Base-by-base conservation (phyloP, 1,140 invertebrate species). In the Hesperophylax magnus region DNA sequence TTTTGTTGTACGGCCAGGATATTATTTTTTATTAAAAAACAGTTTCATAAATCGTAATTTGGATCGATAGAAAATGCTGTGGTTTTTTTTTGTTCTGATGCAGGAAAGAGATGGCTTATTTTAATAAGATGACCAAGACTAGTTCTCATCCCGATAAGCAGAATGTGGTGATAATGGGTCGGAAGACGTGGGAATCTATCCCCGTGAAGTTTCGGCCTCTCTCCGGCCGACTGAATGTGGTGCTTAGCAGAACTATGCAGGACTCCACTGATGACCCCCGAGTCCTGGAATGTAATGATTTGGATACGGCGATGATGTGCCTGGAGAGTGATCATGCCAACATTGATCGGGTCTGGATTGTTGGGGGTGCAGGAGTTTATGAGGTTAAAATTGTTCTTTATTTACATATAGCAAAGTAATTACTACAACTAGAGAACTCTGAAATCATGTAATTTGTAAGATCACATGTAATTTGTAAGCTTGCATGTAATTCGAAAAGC, bases 101-200 rank as follows among this genome's bases (percentile, higher is more conserved):
- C 85, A 97, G 96, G 88, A 95, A 93, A 47, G 97, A 99, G 90
- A 95, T 98, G 92, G 93, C 93, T 17, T 95, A 96, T 86, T 99
- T 99, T 87, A 93, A 93, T 27, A 89, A 88, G 60, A 95, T 97
- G 88, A 98, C 97, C 3, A 93, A 91, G 63, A 89, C 88, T 17
- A 93, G 94, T 0, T 87, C 87, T 20, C 90, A 94, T 84, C 80
- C 87, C 11, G 86, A 85, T 11, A 94, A 93, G 84, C 91, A 91
- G 81, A 99, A 99, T 92, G 95, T 94, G 27, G 96, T 99, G 0
- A 93, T 99, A 14, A 99, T 99, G 98, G 98, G 98, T 1, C 89
- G 96, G 78, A 94, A 92, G 83, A 98, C 98, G 0, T 99, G 97
- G 95, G 94, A 97, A 78, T 95, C 95, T 17, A 97, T 99, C 78